Evolutionary conservation across 2,797 vertebrate species (phyloP).

Genomic region (Arctocebus calabarensis): DNA sequence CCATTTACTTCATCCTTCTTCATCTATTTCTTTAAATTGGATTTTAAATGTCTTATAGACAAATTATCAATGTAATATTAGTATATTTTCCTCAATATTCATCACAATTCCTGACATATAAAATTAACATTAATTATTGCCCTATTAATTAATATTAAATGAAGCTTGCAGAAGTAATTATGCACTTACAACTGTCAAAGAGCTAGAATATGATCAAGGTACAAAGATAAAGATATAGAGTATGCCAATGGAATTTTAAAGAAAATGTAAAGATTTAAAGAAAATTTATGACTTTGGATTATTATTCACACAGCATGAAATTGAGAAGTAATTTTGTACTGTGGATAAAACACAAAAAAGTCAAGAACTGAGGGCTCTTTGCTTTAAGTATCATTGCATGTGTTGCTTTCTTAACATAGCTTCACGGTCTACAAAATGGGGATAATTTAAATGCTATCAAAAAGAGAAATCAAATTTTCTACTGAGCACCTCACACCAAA

Average conservation of each 20-base stretch:
- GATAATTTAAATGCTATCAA: conserved; percentile 45
- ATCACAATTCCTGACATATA: background rate
- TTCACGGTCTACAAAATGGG: conserved; percentile 55
- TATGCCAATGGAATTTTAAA: conserved; percentile 66
- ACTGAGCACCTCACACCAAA: conserved; percentile 1
- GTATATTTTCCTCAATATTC: background rate
- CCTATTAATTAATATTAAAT: conserved; percentile 44
- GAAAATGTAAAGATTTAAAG: conserved; percentile 58
- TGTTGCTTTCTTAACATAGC: conserved; percentile 6
- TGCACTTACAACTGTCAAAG: background rate
- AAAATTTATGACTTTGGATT: conserved; percentile 68
- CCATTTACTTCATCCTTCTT: background rate
- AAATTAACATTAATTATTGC: background rate
- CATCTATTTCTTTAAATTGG: background rate
- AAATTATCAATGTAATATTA: background rate
- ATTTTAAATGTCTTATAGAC: background rate
- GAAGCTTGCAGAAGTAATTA: background rate
- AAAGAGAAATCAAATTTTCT: conserved; percentile 56
- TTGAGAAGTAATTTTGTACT: conserved; percentile 73
- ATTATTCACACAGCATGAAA: conserved; percentile 79
- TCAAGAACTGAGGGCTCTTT: conserved; percentile 40
- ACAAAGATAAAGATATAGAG: conserved; percentile 49
- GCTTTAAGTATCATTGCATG: conserved; percentile 57
- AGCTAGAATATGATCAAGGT: background rate
- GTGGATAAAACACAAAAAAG: conserved; percentile 69